Conservation (phyloP, 2,113 vertebrate species). For the Strix aluco region DNA sequence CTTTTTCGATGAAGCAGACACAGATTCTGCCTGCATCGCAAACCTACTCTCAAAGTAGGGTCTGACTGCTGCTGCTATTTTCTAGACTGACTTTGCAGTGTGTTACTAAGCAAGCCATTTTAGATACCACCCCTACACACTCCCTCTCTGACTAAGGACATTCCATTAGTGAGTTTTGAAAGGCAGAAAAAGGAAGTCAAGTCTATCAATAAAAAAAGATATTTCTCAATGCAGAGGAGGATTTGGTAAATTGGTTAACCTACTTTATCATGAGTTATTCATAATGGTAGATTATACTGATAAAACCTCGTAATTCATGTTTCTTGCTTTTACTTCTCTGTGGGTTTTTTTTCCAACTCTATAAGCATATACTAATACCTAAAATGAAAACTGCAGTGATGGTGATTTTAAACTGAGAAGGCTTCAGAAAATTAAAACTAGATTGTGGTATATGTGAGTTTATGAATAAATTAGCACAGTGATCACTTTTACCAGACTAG, state of each 20-base stretch:
- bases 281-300: neutral
- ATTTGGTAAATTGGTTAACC: neutral
- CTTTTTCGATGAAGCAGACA: neutral
- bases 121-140: no score
- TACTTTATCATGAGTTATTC: neutral
- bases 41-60: neutral
- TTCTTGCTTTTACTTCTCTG: neutral
- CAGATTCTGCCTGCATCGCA: neutral
- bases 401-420: neutral
- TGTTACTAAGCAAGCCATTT: neutral
- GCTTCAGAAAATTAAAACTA: neutral
- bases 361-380: neutral
- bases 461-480: neutral
- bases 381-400: neutral
- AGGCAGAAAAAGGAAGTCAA: neutral
- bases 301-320: neutral
- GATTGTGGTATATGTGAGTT: neutral
- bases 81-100: neutral
- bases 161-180: neutral
- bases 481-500: neutral
- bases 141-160: neutral
- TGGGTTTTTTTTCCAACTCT: neutral
- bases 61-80: neutral
- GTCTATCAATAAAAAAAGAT: neutral
- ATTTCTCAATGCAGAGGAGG: neutral